These are phyloP conservation scores for Daktulosphaira vitifoliae DNA, from an alignment of 1,140 invertebrate genomes.

Conservation along the genomic window DNA sequence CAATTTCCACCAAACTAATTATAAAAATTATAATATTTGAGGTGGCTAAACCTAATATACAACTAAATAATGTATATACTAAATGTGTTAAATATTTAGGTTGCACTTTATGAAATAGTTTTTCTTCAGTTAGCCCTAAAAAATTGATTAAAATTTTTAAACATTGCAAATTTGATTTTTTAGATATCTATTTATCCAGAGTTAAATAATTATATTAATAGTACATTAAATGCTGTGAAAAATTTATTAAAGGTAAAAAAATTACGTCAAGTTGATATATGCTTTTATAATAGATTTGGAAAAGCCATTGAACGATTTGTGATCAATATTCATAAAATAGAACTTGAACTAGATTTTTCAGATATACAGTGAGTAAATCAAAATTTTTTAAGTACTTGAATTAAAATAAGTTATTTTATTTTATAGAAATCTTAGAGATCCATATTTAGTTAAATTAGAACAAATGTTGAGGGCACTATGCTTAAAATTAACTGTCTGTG, in stretches of 20 bases:
- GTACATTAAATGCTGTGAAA: slow-evolving; percentile 46
- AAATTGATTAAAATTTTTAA: too few species aligned
- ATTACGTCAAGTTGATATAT: slow-evolving; percentile 44
- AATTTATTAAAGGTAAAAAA: slow-evolving; percentile 45
- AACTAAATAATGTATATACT: too few species aligned
- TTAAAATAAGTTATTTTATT: slow-evolving; percentile 7
- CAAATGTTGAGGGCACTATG: slow-evolving; percentile 51
- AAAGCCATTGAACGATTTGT: slow-evolving; percentile 48
- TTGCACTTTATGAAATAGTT: too few species aligned
- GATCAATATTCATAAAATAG: slow-evolving; percentile 45
- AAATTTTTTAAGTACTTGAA: background rate
- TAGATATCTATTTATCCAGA: slow-evolving; percentile 49
- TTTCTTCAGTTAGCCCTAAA: too few species aligned
- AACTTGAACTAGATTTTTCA: slow-evolving; percentile 13
- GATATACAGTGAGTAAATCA: slow-evolving; percentile 19
- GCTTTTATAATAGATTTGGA: slow-evolving; percentile 43
- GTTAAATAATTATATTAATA: slow-evolving; percentile 51
- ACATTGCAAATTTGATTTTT: slow-evolving; percentile 29
- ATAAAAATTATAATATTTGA: too few species aligned
- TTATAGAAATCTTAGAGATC: slow-evolving; percentile 42
- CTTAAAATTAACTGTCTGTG: slow-evolving; percentile 47
- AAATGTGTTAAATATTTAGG: too few species aligned
- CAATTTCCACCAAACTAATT: too few species aligned
- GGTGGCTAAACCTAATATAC: too few species aligned
- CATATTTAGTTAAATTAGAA: slow-evolving; percentile 52